Conservation (phyloP, 1,140 invertebrate genomes). For the Drosophila pallidifrons region DNA sequence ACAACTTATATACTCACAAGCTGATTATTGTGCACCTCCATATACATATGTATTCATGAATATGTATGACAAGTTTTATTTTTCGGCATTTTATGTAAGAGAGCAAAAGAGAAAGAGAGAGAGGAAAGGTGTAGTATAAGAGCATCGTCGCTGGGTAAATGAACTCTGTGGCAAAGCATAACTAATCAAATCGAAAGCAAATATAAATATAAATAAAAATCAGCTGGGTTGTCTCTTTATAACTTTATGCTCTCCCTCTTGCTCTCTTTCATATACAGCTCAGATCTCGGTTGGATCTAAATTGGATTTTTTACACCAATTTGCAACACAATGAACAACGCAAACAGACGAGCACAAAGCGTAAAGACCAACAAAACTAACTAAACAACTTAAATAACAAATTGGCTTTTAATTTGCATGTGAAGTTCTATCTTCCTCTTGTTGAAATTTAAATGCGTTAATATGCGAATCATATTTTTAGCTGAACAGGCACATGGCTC, state of each 20-base stretch:
- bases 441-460: constrained; percentile 37
- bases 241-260: background rate
- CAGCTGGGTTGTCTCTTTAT: constrained; percentile 47
- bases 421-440: constrained; percentile 23
- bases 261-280: background rate
- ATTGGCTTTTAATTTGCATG: constrained; percentile 55
- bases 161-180: constrained; percentile 27
- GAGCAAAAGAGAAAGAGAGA: background rate
- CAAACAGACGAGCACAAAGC: background rate
- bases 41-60: background rate
- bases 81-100: constrained; percentile 16
- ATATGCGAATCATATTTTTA: constrained; percentile 37
- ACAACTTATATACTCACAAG: constrained; percentile 5
- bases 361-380: constrained; percentile 10
- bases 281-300: background rate
- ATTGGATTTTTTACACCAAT: constrained; percentile 43
- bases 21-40: background rate
- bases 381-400: constrained; percentile 25
- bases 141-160: constrained; percentile 31
- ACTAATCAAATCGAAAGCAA: constrained; percentile 40
- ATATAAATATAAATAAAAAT: constrained; percentile 62
- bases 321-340: constrained; percentile 16
- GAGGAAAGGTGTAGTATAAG: constrained; percentile 11
- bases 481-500: constrained; percentile 26
- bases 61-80: constrained; percentile 2